Evolutionary conservation across 2,797 vertebrate genomes (phyloP), one percentile per base, ranked within the genome.

Genomic region (Typhlichthys eigenmanni): DNA sequence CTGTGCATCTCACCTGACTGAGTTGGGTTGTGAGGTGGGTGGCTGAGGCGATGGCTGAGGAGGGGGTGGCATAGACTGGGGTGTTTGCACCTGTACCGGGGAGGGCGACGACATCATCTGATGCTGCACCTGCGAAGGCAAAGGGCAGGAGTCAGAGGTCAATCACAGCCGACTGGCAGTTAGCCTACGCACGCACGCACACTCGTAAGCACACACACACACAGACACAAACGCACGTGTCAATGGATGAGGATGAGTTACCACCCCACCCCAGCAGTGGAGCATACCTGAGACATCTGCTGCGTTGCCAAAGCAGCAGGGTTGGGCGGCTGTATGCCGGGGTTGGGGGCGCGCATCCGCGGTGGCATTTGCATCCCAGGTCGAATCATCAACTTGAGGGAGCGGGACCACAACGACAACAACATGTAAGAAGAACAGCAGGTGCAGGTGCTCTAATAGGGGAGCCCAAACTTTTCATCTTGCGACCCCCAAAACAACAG

Each of bases 41-140:
- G 97, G 95, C 75, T 99, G 97, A 0, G 96, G 96, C 0, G 96
- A 97, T 0, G 96, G 97, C 85, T 96, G 96, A 0, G 96, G 95
- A 0, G 97, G 97, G 0, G 96, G 97, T 0, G 95, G 95, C 97
- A 98, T 98, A 0, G 95, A 90, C 61, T 96, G 96, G 0, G 95
- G 95, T 0, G 95, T 95, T 77, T 92, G 94, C 13, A 92, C 95
- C 81, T 96, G 96, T 61, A 94, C 94, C 0, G 96, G 95, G 11
- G 97, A 98, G 0, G 96, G 95, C 0, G 96, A 97, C 0, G 96
- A 96, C 92, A 98, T 95, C 92, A 95, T 94, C 0, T 76, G 16
- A 85, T 89, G 76, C 92, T 88, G 93, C 16, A 92, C 93, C 95
- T 96, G 86, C 5, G 16, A 48, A 64, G 32, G 56, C 5, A 56